Evolutionary conservation across 2,888 invertebrate genomes (phyloP).

Genomic region (Bellardia bayeri): DNA sequence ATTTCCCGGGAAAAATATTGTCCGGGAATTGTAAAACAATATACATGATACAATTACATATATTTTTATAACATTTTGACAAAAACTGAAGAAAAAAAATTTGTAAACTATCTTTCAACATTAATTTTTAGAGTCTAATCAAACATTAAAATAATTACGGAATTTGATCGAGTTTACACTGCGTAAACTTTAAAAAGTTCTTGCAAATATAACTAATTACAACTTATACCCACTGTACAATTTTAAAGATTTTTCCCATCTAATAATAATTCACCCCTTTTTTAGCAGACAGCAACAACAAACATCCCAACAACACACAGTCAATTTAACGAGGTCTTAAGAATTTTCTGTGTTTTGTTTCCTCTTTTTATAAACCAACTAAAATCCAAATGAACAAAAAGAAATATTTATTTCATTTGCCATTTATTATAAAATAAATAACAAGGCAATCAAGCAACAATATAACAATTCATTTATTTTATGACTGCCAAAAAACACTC

Average conservation of each 20-base stretch:
- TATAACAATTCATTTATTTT: constrained; percentile 84
- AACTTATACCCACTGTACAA: constrained; percentile 28
- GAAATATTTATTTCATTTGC: constrained; percentile 49
- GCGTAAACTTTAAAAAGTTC: background rate
- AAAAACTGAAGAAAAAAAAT: too few relatives aligned
- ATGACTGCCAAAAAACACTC: constrained; percentile 77
- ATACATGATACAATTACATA: too few relatives aligned
- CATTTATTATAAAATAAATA: constrained; percentile 75
- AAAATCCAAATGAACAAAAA: constrained; percentile 41
- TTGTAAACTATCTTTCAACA: too few relatives aligned
- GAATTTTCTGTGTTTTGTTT: constrained; percentile 15
- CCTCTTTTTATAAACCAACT: background rate
- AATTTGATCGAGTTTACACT: too few relatives aligned
- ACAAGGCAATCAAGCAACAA: constrained; percentile 80
- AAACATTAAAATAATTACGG: too few relatives aligned
- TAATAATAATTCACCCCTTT: constrained; percentile 65
- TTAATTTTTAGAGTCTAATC: too few relatives aligned
- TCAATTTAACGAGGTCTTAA: constrained; percentile 58
- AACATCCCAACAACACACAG: background rate
- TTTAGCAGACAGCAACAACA: background rate
- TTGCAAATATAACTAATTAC: background rate
- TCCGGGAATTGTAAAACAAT: too few relatives aligned
- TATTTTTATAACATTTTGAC: too few relatives aligned
- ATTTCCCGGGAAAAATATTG: too few relatives aligned
- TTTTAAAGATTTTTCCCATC: constrained; percentile 34